Base-by-base conservation (phyloP, 2,797 vertebrate species). In the Acrocephalus scirpaceus region DNA sequence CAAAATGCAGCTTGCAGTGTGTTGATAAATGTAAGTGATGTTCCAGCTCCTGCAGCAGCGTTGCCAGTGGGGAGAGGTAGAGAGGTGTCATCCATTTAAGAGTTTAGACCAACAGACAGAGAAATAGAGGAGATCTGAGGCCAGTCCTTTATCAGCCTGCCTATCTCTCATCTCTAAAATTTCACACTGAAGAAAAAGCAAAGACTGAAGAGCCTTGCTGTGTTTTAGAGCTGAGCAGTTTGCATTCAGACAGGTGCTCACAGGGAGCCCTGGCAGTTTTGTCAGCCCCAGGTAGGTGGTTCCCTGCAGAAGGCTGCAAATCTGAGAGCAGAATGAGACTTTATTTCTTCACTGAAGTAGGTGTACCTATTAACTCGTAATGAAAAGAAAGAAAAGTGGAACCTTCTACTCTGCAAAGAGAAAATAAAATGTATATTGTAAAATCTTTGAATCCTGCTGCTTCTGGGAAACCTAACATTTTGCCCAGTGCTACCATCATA, bases 161-260 rank as follows among this genome's bases (percentile, higher is more conserved):
- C 56, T 47, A 6, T 36, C 14, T 19, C 51, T 26, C 4, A 2
- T 54, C 74, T 66, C 53, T 56, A 15, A 56, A 70, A 67, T 48
- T 64, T 65, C 53, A 8, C 26, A 8, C 0, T 62, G 82, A 71
- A 73, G 54, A 19, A 64, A 65, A 60, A 76, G 7, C 36, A 70
- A 54, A 71, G 48, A 1, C 32, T 71, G 61, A n/a, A 44, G 82
- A 57, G 27, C 60, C 36, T 36, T 1, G 4, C 1, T 44, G 0
- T 14, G 3, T 65, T 73, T 61, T 29, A 2, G 4, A 17, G 51
- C 10, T 48, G 22, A 57, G 75, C 62, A 71, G 4, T 13, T 26
- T 53, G 54, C 44, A 3, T 34, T 27, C 65, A 60, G 61, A 16
- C 18, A 27, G 6, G 57, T 0, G 32, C 10, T 82, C 78, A 1